Percentiles rank a stretch among this genome's conserved stretches.
Evolutionary conservation across 1,140 invertebrate species (phyloP).

Genomic region (Solenopsis invicta): DNA sequence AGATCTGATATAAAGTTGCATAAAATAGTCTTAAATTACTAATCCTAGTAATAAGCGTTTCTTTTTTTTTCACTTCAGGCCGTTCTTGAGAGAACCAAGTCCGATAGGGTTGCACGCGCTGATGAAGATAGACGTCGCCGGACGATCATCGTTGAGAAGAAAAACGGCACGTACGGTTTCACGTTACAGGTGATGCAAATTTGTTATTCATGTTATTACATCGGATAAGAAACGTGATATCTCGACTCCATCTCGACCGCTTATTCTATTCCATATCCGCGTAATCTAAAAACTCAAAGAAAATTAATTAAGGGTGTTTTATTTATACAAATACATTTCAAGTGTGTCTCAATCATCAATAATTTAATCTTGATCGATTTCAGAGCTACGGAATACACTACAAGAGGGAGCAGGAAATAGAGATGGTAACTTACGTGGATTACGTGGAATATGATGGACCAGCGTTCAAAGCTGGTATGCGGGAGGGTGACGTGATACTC

Average conservation of each 20-base stretch:
- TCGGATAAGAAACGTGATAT: background rate
- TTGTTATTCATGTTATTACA: constrained; percentile 8
- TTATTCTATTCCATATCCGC: background rate
- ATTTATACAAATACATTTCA: background rate
- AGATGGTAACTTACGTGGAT: constrained; percentile 98
- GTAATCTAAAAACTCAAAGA: background rate
- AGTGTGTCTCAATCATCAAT: background rate
- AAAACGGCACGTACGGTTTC: constrained; percentile 97
- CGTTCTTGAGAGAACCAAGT: constrained; percentile 93
- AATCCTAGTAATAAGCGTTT: background rate
- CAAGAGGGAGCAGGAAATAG: constrained; percentile 95
- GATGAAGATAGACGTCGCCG: constrained; percentile 94
- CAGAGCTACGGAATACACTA: constrained; percentile 98
- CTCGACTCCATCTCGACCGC: background rate
- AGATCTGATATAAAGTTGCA: background rate
- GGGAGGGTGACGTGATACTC: constrained; percentile 97
- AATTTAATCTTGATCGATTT: constrained; percentile 44
- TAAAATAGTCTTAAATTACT: background rate
- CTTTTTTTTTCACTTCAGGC: constrained; percentile 82
- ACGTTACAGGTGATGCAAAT: constrained; percentile 91
- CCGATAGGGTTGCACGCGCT: constrained; percentile 92
- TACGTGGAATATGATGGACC: constrained; percentile 97
- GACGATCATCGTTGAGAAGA: constrained; percentile 97
- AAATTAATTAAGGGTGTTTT: background rate
- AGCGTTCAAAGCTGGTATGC: constrained; percentile 96